phyloP scores from a whole-genome alignment of 2,797 vertebrate genomes.

The Sebastes umbrosus region DNA sequence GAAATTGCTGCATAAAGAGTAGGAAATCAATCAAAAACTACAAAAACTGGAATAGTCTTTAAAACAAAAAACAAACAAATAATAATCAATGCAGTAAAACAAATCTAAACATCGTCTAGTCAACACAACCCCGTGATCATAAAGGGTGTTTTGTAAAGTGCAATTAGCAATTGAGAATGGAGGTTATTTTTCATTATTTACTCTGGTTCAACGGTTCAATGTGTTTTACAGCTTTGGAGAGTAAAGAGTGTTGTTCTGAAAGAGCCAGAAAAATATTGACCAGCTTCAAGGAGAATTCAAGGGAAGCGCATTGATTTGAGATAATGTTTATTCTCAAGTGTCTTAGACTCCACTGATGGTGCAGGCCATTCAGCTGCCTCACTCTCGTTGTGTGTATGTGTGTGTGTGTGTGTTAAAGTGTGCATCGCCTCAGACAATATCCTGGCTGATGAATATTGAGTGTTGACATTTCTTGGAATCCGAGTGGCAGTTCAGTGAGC shows the following conservation, averaged over 20 bases:
- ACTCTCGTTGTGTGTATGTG: background rate
- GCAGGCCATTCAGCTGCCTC: background rate
- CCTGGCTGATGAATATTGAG: slow-evolving; percentile 44
- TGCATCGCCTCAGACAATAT: slow-evolving; percentile 11
- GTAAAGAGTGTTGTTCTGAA: background rate
- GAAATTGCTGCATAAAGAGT: background rate
- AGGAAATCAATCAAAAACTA: background rate
- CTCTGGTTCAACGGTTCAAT: background rate
- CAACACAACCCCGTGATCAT: background rate
- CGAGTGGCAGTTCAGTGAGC: slow-evolving; percentile 18
- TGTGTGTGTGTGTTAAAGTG: background rate
- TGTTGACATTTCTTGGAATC: slow-evolving; percentile 52
- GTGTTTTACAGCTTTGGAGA: background rate
- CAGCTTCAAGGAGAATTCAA: slow-evolving; percentile 8
- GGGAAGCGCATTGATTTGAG: slow-evolving; percentile 4
- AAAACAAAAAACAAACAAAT: background rate
- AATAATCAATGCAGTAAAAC: background rate
- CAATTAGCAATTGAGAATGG: background rate
- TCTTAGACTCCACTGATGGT: background rate
- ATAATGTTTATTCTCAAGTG: background rate
- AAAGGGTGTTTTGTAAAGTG: slow-evolving; percentile 24
- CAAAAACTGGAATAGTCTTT: background rate
- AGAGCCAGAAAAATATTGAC: background rate
- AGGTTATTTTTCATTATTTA: background rate
- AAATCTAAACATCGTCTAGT: background rate